These are phyloP conservation scores for Drosophila ohnishii DNA, from an alignment of 1,140 invertebrate species.

Conservation along the genomic window DNA sequence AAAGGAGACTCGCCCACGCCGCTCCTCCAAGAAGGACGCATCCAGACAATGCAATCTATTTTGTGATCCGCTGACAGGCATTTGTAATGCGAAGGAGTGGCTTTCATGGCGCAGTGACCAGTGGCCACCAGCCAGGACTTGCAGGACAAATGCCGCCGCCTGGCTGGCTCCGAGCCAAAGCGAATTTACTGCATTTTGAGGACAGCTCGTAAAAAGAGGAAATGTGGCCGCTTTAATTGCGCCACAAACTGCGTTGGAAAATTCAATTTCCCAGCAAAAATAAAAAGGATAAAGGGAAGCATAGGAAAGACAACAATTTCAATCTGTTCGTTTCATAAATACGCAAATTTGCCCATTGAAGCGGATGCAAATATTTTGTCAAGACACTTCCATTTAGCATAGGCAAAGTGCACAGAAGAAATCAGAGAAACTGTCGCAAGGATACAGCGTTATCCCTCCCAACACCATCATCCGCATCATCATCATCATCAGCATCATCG, in stretches of 20 bases:
- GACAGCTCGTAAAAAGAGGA: constrained; percentile 60
- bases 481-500: not conserved
- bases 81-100: constrained; percentile 33
- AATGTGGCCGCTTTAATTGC: constrained; percentile 70
- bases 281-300: not conserved
- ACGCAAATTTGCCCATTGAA: constrained; percentile 65
- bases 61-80: constrained; percentile 61
- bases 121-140: constrained; percentile 31
- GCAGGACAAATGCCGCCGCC: constrained; percentile 55
- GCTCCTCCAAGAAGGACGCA: constrained; percentile 29
- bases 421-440: constrained; percentile 39
- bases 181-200: constrained; percentile 67
- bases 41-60: constrained; percentile 64
- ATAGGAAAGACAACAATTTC: constrained; percentile 35
- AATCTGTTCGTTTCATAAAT: constrained; percentile 70
- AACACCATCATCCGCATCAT: not conserved
- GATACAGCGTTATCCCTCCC: constrained; percentile 14
- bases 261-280: constrained; percentile 57
- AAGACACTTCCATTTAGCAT: constrained; percentile 66
- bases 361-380: constrained; percentile 64
- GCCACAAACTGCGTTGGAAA: constrained; percentile 54
- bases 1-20: constrained; percentile 42
- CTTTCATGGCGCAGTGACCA: constrained; percentile 54
- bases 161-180: constrained; percentile 63
- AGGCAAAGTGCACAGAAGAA: constrained; percentile 38